Evolutionary conservation across 2,888 invertebrate genomes (phyloP).

Genomic region (Dryadula phaetusa): DNA sequence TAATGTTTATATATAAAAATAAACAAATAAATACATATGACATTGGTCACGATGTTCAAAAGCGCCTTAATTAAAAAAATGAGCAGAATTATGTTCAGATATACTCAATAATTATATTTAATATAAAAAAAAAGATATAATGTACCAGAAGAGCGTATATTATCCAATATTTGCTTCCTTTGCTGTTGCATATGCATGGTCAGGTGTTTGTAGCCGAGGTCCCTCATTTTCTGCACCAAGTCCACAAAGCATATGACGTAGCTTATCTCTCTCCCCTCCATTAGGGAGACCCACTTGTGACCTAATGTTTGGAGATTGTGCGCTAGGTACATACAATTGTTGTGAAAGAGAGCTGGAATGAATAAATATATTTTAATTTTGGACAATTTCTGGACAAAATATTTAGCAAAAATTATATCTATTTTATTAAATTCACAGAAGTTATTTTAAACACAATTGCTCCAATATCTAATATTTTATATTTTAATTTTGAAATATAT

Average conservation of each 20-base stretch:
- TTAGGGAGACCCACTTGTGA: slow-evolving; percentile 86
- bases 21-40: too few relatives aligned
- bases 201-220: slow-evolving; percentile 88
- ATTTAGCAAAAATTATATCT: neutral
- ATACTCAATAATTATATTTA: too few relatives aligned
- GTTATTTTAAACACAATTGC: too few relatives aligned
- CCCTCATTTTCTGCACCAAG: slow-evolving; percentile 86
- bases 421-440: too few relatives aligned
- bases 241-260: slow-evolving; percentile 87
- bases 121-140: neutral
- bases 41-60: too few relatives aligned
- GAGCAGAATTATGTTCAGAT: too few relatives aligned
- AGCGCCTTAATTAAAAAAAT: too few relatives aligned
- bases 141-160: slow-evolving; percentile 89
- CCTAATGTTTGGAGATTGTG: slow-evolving; percentile 88
- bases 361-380: neutral
- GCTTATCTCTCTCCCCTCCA: slow-evolving; percentile 81
- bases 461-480: too few relatives aligned
- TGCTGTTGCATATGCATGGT: slow-evolving; percentile 90
- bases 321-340: slow-evolving; percentile 95
- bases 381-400: neutral
- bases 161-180: slow-evolving; percentile 89
- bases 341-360: slow-evolving; percentile 90
- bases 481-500: too few relatives aligned
- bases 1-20: too few relatives aligned